phyloP scores from a whole-genome alignment of 2,888 invertebrate species.

The Fragum sueziense region DNA sequence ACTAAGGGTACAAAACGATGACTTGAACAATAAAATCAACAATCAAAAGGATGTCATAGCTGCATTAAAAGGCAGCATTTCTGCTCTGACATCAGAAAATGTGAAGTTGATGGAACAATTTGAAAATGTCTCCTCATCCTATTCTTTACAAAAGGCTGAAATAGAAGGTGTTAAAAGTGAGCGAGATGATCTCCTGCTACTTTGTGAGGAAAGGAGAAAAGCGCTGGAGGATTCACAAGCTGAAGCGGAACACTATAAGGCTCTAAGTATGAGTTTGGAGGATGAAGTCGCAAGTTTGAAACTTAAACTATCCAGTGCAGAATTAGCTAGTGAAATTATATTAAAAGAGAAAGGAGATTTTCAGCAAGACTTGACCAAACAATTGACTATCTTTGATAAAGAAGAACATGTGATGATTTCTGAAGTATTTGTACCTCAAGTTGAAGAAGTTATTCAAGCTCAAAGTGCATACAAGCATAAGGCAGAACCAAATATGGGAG shows the following conservation, averaged over 20 bases:
- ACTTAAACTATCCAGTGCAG: background rate
- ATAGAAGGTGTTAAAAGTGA: constrained; percentile 30
- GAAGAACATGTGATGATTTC: background rate
- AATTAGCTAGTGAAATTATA: constrained; percentile 25
- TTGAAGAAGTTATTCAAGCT: background rate
- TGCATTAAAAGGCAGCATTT: constrained; percentile 55
- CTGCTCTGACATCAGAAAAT: constrained; percentile 58
- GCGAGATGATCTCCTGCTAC: constrained; percentile 8
- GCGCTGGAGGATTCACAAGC: constrained; percentile 1
- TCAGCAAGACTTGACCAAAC: background rate
- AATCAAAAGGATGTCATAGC: constrained; percentile 66
- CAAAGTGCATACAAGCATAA: background rate
- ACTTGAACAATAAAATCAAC: constrained; percentile 66
- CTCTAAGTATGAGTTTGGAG: constrained; percentile 5
- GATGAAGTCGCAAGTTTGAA: constrained; percentile 23
- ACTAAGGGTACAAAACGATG: constrained; percentile 63
- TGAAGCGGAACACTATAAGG: constrained; percentile 21
- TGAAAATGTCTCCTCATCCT: constrained; percentile 24
- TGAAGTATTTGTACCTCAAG: constrained; percentile 14
- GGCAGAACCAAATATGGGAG: background rate
- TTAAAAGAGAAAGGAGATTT: constrained; percentile 1
- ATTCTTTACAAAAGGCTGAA: constrained; percentile 33
- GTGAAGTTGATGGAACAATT: constrained; percentile 54
- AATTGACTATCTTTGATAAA: background rate
- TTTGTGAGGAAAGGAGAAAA: constrained; percentile 10